Percentiles rank a stretch among this genome's conserved stretches.
Conservation (phyloP, 2,113 vertebrate species). For the Glaucomys volans region DNA sequence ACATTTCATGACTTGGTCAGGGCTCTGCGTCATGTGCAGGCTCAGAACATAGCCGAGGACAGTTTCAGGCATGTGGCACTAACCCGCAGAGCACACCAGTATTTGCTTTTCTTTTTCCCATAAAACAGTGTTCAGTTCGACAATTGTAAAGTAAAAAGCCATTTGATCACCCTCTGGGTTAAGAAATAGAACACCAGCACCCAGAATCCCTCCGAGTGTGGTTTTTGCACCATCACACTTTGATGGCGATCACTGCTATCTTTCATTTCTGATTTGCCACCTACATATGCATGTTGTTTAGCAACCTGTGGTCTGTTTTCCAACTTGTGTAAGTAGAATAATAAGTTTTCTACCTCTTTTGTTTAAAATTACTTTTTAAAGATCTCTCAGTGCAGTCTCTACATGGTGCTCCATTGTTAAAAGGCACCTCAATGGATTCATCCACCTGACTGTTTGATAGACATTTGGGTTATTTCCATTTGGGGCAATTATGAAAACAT, state of each 20-base stretch:
- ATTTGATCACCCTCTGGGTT: too few species aligned
- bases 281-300: rapidly evolving
- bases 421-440: too few species aligned
- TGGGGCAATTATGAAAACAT: neutral
- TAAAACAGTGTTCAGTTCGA: neutral
- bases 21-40: too few species aligned
- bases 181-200: too few species aligned
- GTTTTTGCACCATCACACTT: rapidly evolving
- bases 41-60: neutral
- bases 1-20: rapidly evolving
- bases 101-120: too few species aligned
- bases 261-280: neutral
- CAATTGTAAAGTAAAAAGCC: too few species aligned
- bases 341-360: neutral
- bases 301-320: neutral
- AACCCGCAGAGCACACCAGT: too few species aligned
- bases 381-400: neutral
- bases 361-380: neutral
- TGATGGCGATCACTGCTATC: neutral
- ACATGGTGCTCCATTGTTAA: neutral
- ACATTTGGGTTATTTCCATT: neutral
- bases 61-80: neutral
- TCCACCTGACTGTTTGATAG: neutral
- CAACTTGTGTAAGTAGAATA: too few species aligned
- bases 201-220: neutral